phyloP scores from a whole-genome alignment of 2,113 vertebrate species.

The Accipiter virgatus region DNA sequence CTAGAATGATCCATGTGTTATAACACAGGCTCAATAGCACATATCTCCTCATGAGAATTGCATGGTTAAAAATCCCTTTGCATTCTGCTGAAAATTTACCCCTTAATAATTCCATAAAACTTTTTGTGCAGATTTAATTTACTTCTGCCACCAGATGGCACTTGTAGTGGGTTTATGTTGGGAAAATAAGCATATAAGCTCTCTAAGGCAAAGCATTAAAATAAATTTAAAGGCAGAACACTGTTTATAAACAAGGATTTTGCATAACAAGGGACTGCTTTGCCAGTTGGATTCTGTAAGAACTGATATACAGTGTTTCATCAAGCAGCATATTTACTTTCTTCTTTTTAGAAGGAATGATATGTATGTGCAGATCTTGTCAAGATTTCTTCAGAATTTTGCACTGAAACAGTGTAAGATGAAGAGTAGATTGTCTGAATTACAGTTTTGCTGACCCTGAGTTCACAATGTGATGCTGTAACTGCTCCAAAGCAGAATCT shows the following conservation, averaged over 20 bases:
- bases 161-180: neutral
- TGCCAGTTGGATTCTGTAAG: neutral
- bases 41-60: neutral
- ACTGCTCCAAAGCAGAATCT: neutral
- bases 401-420: neutral
- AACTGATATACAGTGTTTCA: neutral
- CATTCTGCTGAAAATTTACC: neutral
- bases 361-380: neutral
- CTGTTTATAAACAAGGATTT: conserved; percentile 41
- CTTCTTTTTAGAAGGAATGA: neutral
- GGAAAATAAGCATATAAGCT: neutral
- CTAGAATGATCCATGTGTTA: neutral
- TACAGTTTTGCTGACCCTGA: neutral
- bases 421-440: neutral
- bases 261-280: neutral
- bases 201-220: neutral
- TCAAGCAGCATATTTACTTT: neutral
- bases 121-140: neutral
- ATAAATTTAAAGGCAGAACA: neutral
- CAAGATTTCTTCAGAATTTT: neutral
- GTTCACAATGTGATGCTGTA: neutral
- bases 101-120: neutral
- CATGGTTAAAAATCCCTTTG: neutral
- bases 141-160: conserved; percentile 63
- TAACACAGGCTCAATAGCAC: neutral